A percentile compares a stretch with the other conserved stretches of the same genome.
Conservation (phyloP, 2,888 invertebrate species). For the Lapara coniferarum region DNA sequence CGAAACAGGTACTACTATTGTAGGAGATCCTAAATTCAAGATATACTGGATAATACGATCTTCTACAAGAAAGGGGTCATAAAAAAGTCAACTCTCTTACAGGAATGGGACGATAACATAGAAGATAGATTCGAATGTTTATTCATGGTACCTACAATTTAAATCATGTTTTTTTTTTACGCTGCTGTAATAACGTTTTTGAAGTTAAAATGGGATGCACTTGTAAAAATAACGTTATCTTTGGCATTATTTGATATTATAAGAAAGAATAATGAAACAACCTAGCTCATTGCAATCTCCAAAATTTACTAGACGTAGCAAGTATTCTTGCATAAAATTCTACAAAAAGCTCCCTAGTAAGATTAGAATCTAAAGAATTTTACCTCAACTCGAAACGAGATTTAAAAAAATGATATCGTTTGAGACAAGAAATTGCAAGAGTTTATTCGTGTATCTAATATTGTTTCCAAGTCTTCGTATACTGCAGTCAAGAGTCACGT, state of each 20-base stretch:
- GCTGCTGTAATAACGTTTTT: too few relatives aligned
- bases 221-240: too few relatives aligned
- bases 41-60: too few relatives aligned
- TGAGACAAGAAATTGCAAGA: constrained; percentile 2
- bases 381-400: not conserved
- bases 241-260: not conserved
- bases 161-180: too few relatives aligned
- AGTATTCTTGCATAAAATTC: constrained; percentile 25
- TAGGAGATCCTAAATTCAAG: not conserved
- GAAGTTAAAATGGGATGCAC: too few relatives aligned
- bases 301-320: constrained; percentile 31
- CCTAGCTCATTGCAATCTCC: not conserved
- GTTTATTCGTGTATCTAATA: not conserved
- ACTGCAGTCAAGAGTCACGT: not conserved
- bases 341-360: not conserved
- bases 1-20: not conserved
- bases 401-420: constrained; percentile 12
- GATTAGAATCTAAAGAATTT: constrained; percentile 17
- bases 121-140: too few relatives aligned
- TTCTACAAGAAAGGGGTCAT: too few relatives aligned
- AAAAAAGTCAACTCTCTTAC: not conserved
- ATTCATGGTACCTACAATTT: too few relatives aligned
- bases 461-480: not conserved
- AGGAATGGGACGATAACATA: too few relatives aligned
- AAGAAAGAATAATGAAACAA: not conserved